phyloP scores from a whole-genome alignment of 2,113 vertebrate genomes.

The Propithecus coquereli region DNA sequence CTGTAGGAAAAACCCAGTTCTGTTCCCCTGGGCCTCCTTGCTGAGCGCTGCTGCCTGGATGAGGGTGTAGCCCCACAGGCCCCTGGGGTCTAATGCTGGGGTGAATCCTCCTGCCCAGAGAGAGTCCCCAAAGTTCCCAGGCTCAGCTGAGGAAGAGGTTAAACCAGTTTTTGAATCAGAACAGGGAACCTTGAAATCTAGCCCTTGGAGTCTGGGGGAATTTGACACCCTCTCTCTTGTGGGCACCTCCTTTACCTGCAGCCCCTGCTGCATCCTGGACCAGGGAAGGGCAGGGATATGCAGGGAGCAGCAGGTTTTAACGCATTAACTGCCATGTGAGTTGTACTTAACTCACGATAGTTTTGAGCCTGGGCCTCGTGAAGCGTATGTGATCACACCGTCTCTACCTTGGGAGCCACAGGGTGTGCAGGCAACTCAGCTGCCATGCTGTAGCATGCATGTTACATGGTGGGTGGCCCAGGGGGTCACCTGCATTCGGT shows the following conservation, averaged over 20 bases:
- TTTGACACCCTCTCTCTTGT: background rate
- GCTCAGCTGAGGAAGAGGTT: background rate
- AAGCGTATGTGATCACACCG: too few species aligned
- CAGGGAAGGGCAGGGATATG: background rate
- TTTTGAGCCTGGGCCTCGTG: too few species aligned
- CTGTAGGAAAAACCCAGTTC: background rate
- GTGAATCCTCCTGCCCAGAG: background rate
- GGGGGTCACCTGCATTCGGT: too few species aligned
- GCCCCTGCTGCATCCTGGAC: background rate
- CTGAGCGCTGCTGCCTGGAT: background rate
- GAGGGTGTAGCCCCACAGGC: background rate
- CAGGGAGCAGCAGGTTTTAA: background rate
- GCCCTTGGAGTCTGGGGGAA: background rate
- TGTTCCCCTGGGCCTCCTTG: background rate
- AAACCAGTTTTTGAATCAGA: constrained; percentile 21
- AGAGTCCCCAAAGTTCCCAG: background rate
- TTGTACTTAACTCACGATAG: background rate
- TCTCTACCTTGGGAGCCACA: too few species aligned
- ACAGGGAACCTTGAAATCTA: background rate
- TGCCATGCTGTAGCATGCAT: too few species aligned
- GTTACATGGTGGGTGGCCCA: too few species aligned
- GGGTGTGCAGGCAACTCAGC: too few species aligned
- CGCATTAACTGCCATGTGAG: too few species aligned
- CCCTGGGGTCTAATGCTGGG: background rate
- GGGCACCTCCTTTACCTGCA: background rate